Base-by-base conservation (phyloP, 2,888 invertebrate species). In the Drosophila macrospina region DNA sequence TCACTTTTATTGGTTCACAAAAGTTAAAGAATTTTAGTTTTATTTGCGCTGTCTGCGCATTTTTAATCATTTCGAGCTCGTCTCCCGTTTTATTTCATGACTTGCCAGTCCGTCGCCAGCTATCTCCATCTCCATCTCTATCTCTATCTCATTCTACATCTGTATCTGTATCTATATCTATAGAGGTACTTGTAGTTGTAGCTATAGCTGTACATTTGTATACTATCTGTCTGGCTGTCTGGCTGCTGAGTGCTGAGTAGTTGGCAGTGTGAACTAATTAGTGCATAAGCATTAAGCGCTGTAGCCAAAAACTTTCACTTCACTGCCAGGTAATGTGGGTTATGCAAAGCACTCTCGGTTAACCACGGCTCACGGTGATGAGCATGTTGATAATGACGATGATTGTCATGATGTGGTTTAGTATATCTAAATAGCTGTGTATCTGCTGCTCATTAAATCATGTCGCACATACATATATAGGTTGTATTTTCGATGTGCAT, bases 211-310 rank as follows among this genome's bases (percentile, higher is more conserved):
- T 39, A 30, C 11, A 37, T 50, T 44, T 41, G 47, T 32, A 36
- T 42, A 44, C 26, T 42, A 44, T 24, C 11, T 61, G 72, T 42
- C 55, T 42, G 48, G 28, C 11, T 61, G 72, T 42, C 55, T 65
- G 78, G 45, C 48, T 65, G 47, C 45, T 37, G 41, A 60, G 47
- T 56, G 44, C 67, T 47, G 67, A 64, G 56, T 45, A 64, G 63
- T 62, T 67, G 55, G 61, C 51, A 78, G 66, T 66, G 64, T 64
- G 55, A 88, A 70, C 83, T 86, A 84, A 84, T 84, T 86, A 83
- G 83, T 74, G 74, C 65, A 82, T 82, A 70, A 79, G 74, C 66
- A 82, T 74, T 70, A 66, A 56, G 67, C 56, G 80, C 39, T 48
- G 36, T 32, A 60, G 59, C 44, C 59, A 71, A 64, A 60, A 69